Conservation (phyloP, 2,888 invertebrate species). For the Ischnus inquisitorius region DNA sequence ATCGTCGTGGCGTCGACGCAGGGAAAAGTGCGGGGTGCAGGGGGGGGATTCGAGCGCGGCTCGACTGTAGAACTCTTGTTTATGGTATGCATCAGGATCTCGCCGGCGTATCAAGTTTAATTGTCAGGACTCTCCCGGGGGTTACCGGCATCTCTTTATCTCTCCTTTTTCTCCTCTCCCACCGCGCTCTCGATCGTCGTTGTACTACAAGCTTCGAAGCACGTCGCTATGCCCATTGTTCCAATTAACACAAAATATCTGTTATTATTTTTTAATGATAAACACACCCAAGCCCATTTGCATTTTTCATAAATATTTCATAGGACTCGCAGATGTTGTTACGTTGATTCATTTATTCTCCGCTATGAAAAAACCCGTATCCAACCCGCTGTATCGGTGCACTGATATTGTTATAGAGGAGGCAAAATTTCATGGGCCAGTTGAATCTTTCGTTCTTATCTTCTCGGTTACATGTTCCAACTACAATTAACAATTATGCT, state of each 20-base stretch:
- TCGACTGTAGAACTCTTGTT: constrained; percentile 58
- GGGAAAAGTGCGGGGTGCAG: too few species aligned
- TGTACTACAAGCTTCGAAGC: constrained; percentile 42
- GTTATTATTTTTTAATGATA: constrained; percentile 81
- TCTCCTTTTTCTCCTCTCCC: constrained; percentile 41
- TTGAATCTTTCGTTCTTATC: constrained; percentile 19
- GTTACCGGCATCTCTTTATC: constrained; percentile 64
- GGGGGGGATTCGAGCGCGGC: constrained; percentile 32
- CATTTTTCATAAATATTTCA: constrained; percentile 81
- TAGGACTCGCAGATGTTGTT: constrained; percentile 50
- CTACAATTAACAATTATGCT: constrained; percentile 32
- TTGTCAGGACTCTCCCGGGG: constrained; percentile 76
- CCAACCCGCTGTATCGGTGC: background rate
- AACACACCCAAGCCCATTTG: constrained; percentile 77
- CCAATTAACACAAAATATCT: constrained; percentile 83
- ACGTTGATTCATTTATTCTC: constrained; percentile 37
- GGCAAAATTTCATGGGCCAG: background rate
- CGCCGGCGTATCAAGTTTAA: constrained; percentile 79
- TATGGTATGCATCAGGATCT: constrained; percentile 75
- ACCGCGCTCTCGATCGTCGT: constrained; percentile 44
- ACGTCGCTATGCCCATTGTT: constrained; percentile 75
- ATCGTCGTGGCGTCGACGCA: constrained; percentile 18
- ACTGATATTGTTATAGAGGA: background rate
- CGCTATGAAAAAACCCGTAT: background rate
- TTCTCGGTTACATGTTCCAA: constrained; percentile 2